Conservation (phyloP, 35 echinoderm and acorn worm genomes). For the Chiridota heheva region DNA sequence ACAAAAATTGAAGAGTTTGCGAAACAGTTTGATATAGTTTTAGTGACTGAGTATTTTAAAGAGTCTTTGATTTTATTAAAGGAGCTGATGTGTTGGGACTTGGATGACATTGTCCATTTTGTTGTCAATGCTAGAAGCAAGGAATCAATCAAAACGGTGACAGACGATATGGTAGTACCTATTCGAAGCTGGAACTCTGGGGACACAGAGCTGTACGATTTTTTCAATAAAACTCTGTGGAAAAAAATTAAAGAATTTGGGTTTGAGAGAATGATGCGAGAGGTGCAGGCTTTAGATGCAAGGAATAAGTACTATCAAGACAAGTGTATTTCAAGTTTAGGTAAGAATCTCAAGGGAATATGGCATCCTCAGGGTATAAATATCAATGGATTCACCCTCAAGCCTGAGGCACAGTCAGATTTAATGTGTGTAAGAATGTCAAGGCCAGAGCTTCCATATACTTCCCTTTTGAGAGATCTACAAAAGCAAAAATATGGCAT, state of each 20-base stretch:
- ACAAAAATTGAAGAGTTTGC: constrained; percentile 35
- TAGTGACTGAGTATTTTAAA: constrained; percentile 68
- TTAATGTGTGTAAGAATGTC: constrained; percentile 49
- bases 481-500: not conserved
- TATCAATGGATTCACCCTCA: constrained; percentile 54
- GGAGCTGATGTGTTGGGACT: constrained; percentile 55
- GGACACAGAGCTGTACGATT: constrained; percentile 71
- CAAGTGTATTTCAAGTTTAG: constrained; percentile 52
- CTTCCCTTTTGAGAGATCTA: not conserved
- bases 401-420: constrained; percentile 32
- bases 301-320: constrained; percentile 29
- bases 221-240: constrained; percentile 92
- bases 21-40: constrained; percentile 33
- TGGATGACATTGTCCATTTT: constrained; percentile 55
- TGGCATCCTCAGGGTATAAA: constrained; percentile 74
- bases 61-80: constrained; percentile 70
- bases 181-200: constrained; percentile 79
- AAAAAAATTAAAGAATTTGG: constrained; percentile 65
- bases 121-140: constrained; percentile 64
- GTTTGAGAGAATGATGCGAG: constrained; percentile 63
- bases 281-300: constrained; percentile 34
- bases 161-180: not conserved
- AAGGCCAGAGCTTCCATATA: constrained; percentile 59
- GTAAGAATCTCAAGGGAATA: constrained; percentile 20
- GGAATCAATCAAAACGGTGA: constrained; percentile 14